phyloP scores from a whole-genome alignment of 2,888 invertebrate genomes.

The Eristalis intricaria region DNA sequence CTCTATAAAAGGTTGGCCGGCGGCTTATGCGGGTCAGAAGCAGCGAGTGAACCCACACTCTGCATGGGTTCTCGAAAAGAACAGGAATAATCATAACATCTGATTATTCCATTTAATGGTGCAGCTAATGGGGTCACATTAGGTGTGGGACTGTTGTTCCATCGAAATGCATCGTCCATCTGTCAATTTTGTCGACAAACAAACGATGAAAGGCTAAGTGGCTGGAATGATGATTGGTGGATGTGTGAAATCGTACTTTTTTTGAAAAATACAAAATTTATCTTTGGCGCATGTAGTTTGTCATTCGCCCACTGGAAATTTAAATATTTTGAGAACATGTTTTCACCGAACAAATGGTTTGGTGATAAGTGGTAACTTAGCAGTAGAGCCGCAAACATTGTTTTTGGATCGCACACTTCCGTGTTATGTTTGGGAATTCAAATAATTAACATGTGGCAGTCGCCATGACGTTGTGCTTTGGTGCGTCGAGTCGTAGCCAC shows the following conservation, averaged over 20 bases:
- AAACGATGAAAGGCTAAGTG: background rate
- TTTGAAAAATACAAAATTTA: too few species aligned
- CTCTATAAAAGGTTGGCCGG: slow-evolving; percentile 2
- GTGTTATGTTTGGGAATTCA: too few species aligned
- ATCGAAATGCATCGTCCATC: background rate
- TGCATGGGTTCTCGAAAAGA: background rate
- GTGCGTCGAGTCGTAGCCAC: too few species aligned
- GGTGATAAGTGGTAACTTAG: too few species aligned
- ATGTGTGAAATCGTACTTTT: background rate
- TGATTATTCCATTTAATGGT: background rate
- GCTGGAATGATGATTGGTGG: background rate
- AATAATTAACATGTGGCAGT: too few species aligned
- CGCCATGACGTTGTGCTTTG: too few species aligned
- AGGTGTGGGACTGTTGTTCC: background rate
- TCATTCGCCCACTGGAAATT: too few species aligned
- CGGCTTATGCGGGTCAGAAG: background rate
- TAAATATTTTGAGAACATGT: too few species aligned
- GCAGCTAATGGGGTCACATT: slow-evolving; percentile 15
- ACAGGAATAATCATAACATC: slow-evolving; percentile 5
- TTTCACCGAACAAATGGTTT: too few species aligned
- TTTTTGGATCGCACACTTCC: too few species aligned
- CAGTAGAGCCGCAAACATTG: too few species aligned
- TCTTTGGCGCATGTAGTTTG: too few species aligned
- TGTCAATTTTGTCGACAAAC: background rate
- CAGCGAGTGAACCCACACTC: background rate